Evolutionary conservation across 2,888 invertebrate species (phyloP).

Genomic region (Caenorhabditis sp.): DNA sequence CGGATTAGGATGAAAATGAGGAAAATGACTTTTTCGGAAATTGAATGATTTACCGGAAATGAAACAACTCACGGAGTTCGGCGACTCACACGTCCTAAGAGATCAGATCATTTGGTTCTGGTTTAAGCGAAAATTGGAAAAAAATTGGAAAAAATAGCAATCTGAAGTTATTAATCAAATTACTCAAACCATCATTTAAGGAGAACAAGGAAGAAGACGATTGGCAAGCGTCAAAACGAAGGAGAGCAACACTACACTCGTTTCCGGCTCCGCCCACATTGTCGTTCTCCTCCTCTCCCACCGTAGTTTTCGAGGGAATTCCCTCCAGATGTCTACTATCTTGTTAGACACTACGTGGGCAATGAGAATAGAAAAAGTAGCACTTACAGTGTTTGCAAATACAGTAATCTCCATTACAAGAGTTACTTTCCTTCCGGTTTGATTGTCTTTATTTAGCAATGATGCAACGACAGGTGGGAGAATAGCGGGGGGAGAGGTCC

Average conservation of each 20-base stretch:
- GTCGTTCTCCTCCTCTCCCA: slow-evolving; percentile 24
- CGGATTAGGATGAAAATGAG: slow-evolving; percentile 34
- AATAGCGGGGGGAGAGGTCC: background rate
- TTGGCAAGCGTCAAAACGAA: slow-evolving; percentile 56
- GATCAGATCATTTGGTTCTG: slow-evolving; percentile 28
- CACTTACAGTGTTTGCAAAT: slow-evolving; percentile 38
- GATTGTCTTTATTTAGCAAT: slow-evolving; percentile 10
- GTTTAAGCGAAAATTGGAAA: background rate
- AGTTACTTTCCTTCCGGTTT: slow-evolving; percentile 42
- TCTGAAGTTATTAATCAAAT: background rate
- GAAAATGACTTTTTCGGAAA: slow-evolving; percentile 55
- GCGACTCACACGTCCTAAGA: slow-evolving; percentile 39
- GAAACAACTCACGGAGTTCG: slow-evolving; percentile 66
- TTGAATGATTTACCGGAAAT: slow-evolving; percentile 56
- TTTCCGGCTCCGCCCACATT: slow-evolving; percentile 45
- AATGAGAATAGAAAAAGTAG: slow-evolving; percentile 3
- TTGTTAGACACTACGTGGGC: slow-evolving; percentile 25
- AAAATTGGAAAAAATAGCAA: background rate
- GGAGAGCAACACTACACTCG: slow-evolving; percentile 47
- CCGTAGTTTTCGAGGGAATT: slow-evolving; percentile 44
- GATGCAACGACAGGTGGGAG: slow-evolving; percentile 35
- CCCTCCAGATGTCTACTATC: background rate
- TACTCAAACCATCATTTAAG: slow-evolving; percentile 10
- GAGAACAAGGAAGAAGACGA: slow-evolving; percentile 18
- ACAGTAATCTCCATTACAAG: slow-evolving; percentile 17